phyloP scores from a whole-genome alignment of 2,888 invertebrate genomes.

The Nasonia oneida region DNA sequence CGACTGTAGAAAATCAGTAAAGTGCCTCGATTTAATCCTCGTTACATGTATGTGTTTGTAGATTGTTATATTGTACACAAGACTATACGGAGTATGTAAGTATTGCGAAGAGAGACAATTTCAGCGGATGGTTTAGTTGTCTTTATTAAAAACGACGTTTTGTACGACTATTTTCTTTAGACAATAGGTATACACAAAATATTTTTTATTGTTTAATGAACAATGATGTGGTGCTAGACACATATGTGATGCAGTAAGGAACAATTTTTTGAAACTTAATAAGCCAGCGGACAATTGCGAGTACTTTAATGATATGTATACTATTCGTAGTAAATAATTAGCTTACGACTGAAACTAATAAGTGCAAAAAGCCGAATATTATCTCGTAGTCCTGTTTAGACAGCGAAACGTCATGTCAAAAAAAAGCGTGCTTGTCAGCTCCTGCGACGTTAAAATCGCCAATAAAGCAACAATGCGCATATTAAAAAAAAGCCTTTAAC shows the following conservation, averaged over 20 bases:
- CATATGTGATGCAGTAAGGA: not conserved
- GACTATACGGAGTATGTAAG: constrained; percentile 63
- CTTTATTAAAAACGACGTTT: not conserved
- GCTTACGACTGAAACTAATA: not conserved
- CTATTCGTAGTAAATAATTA: not conserved
- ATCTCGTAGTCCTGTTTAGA: constrained; percentile 70
- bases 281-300: constrained; percentile 9
- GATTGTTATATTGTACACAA: constrained; percentile 63
- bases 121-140: constrained; percentile 21
- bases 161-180: not conserved
- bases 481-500: constrained; percentile 55
- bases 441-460: constrained; percentile 65
- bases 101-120: constrained; percentile 61
- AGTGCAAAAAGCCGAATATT: not conserved
- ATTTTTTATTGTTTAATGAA: not conserved
- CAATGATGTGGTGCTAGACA: not conserved
- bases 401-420: constrained; percentile 57
- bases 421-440: constrained; percentile 36
- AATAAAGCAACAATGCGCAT: constrained; percentile 70
- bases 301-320: constrained; percentile 10
- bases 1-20: constrained; percentile 14
- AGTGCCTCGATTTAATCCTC: constrained; percentile 67
- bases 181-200: not conserved
- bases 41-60: constrained; percentile 65
- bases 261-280: constrained; percentile 1